phyloP scores from a whole-genome alignment of 2,888 invertebrate genomes.

The Girardia tigrina region DNA sequence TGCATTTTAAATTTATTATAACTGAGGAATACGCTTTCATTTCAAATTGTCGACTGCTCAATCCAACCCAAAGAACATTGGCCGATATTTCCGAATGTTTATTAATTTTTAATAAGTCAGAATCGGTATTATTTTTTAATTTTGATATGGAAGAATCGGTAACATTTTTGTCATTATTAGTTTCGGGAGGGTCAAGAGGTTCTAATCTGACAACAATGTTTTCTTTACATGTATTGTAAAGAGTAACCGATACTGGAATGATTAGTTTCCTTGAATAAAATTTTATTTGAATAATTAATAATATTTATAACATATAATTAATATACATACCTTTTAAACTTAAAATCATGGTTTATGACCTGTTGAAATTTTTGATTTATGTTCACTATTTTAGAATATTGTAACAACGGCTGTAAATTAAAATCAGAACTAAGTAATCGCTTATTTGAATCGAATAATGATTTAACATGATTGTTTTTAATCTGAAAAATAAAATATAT shows the following conservation, averaged over 20 bases:
- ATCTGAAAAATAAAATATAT: background rate
- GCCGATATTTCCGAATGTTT: background rate
- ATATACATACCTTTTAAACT: background rate
- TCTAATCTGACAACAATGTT: background rate
- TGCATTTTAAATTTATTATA: background rate
- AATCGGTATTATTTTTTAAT: background rate
- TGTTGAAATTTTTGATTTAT: conserved; percentile 4
- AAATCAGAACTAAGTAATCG: background rate
- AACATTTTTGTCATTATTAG: background rate
- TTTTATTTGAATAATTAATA: too few species aligned
- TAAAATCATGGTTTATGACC: background rate
- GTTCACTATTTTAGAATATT: background rate
- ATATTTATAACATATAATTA: too few species aligned
- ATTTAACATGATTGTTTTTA: background rate
- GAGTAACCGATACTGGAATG: background rate
- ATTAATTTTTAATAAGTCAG: background rate
- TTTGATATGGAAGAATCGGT: background rate
- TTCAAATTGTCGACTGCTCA: conserved; percentile 15
- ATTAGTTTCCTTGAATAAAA: background rate
- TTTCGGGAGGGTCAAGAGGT: background rate
- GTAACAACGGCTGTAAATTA: background rate
- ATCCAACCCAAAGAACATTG: conserved; percentile 24
- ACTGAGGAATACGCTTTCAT: background rate
- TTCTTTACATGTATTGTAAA: background rate
- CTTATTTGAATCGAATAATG: background rate